Conservation (phyloP, 2,113 vertebrate genomes). For the Manacus vitellinus region DNA sequence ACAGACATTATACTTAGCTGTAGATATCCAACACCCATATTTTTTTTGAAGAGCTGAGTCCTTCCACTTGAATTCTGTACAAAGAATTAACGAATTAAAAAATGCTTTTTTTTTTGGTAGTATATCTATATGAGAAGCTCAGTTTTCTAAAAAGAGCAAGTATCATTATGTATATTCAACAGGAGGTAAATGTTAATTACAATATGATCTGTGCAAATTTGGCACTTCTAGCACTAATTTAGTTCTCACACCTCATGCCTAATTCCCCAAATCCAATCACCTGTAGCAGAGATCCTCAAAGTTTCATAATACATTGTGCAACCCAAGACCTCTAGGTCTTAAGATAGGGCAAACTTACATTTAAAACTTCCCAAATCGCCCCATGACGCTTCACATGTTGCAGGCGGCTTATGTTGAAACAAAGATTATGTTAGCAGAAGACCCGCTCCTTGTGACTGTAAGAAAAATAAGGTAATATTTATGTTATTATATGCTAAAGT, state of each 20-base stretch:
- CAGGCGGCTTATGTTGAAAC: neutral
- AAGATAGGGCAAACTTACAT: neutral
- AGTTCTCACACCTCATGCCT: neutral
- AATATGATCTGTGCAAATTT: neutral
- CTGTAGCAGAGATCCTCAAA: neutral
- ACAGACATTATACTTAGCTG: neutral
- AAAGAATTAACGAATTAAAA: slow-evolving; percentile 12
- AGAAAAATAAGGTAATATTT: neutral
- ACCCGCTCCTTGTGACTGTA: neutral
- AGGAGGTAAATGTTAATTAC: neutral
- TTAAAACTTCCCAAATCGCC: neutral
- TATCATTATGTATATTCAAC: neutral
- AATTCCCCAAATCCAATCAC: neutral
- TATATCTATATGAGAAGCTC: neutral
- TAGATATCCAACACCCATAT: neutral
- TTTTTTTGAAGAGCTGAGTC: slow-evolving; percentile 1
- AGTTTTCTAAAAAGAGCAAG: neutral
- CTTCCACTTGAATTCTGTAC: neutral
- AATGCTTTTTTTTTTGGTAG: slow-evolving; percentile 17
- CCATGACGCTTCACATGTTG: neutral
- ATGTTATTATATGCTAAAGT: neutral
- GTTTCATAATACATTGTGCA: neutral
- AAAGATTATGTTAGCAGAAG: neutral
- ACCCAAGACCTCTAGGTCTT: neutral
- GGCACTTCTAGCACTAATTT: neutral